Conservation (phyloP, 2,888 invertebrate species). For the Conomelus anceps region DNA sequence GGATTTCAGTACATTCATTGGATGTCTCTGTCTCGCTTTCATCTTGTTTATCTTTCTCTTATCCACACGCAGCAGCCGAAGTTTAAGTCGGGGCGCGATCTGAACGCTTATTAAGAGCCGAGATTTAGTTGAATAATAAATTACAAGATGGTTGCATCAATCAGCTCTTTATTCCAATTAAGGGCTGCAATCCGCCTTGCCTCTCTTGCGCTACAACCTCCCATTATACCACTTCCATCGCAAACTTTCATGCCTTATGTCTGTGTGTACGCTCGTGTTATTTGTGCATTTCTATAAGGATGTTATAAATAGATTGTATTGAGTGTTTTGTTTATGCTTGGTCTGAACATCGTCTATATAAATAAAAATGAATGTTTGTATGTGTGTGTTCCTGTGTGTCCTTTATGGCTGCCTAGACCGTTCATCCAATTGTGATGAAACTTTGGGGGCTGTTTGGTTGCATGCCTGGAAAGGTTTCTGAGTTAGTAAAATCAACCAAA, state of each 20-base stretch:
- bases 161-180: neutral
- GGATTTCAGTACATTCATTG: neutral
- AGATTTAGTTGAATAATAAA: neutral
- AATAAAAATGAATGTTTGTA: too few relatives aligned
- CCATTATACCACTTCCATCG: neutral
- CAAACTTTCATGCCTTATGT: neutral
- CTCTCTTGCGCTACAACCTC: neutral
- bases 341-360: neutral
- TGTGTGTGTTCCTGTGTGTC: too few relatives aligned
- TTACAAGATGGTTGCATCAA: neutral
- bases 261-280: neutral
- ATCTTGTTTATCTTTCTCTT: neutral
- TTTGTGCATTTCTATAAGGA: neutral
- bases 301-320: neutral
- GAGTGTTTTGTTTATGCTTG: neutral
- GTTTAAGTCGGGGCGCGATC: neutral
- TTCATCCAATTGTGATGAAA: too few relatives aligned
- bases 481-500: too few relatives aligned
- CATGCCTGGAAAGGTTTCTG: too few relatives aligned
- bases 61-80: neutral
- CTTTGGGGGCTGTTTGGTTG: too few relatives aligned
- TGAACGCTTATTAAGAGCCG: neutral
- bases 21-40: neutral
- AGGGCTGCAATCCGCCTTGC: neutral
- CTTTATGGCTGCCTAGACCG: too few relatives aligned